These are phyloP conservation scores for Carposina sasakii DNA, from an alignment of 1,140 invertebrate genomes.

Conservation along the genomic window DNA sequence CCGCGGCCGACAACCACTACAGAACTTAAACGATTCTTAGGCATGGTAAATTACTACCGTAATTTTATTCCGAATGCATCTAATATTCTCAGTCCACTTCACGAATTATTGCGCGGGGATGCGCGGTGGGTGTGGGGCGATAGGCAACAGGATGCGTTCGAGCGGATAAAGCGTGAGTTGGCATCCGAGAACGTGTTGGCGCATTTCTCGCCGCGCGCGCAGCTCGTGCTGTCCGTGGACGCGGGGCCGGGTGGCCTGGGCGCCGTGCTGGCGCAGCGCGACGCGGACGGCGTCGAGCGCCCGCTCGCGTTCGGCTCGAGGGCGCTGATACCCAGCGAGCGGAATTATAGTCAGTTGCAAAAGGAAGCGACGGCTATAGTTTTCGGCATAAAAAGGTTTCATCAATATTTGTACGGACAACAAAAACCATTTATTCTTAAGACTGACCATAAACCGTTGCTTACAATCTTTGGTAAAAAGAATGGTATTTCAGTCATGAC, in stretches of 20 bases:
- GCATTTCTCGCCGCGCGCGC: not conserved
- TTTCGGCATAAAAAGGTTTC: not conserved
- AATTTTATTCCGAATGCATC: not conserved
- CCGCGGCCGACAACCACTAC: not conserved
- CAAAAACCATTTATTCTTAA: not conserved
- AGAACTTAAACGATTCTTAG: not conserved
- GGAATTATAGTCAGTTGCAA: not conserved
- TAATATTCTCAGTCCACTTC: not conserved
- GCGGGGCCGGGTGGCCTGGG: not conserved
- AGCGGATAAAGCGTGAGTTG: not conserved
- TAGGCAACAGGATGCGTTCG: not conserved
- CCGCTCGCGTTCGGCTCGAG: not conserved
- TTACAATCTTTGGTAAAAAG: not conserved
- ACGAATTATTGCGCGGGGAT: not conserved
- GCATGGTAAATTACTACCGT: not conserved
- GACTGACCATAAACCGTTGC: not conserved
- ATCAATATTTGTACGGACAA: constrained; percentile 1
- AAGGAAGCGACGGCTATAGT: constrained; percentile 3
- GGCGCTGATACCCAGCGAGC: not conserved
- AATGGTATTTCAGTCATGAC: constrained; percentile 2
- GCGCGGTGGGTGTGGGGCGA: not conserved
- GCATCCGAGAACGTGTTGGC: not conserved
- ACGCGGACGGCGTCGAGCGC: not conserved
- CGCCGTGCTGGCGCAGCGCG: not conserved
- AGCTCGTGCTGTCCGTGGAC: not conserved